Percentiles rank a stretch among this genome's conserved stretches.
phyloP scores from a whole-genome alignment of 2,888 invertebrate species.

The Lochmaea capreae region DNA sequence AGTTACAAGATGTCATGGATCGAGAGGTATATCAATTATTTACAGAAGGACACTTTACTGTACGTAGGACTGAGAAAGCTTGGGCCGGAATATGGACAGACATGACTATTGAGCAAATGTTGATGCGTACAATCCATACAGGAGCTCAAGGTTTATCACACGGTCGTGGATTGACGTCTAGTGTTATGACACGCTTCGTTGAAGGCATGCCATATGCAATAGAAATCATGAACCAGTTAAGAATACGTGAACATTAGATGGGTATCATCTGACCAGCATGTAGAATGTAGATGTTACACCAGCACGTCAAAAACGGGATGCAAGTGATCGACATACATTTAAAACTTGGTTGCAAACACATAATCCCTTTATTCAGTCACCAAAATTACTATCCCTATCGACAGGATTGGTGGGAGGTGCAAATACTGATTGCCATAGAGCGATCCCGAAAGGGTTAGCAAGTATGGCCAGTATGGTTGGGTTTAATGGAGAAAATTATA shows the following conservation, averaged over 20 bases:
- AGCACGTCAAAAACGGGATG: not conserved
- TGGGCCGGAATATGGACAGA: conserved; percentile 12
- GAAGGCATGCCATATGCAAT: too few relatives aligned
- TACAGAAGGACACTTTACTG: conserved; percentile 4
- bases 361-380: not conserved
- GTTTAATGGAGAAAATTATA: not conserved
- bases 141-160: too few relatives aligned
- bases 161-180: too few relatives aligned
- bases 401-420: conserved; percentile 13
- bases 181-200: too few relatives aligned
- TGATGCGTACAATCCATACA: too few relatives aligned
- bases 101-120: conserved; percentile 16
- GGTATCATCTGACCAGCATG: conserved; percentile 16
- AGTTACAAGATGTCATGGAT: not conserved
- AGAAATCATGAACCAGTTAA: too few relatives aligned
- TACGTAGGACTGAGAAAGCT: conserved; percentile 14
- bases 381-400: conserved; percentile 6
- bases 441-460: not conserved
- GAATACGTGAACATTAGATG: not conserved
- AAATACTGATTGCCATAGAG: conserved; percentile 13
- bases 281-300: conserved; percentile 2
- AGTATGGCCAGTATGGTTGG: not conserved
- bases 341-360: conserved; percentile 4
- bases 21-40: not conserved
- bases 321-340: not conserved